phyloP scores from a whole-genome alignment of 2,113 vertebrate genomes.

The Pluvialis apricaria region DNA sequence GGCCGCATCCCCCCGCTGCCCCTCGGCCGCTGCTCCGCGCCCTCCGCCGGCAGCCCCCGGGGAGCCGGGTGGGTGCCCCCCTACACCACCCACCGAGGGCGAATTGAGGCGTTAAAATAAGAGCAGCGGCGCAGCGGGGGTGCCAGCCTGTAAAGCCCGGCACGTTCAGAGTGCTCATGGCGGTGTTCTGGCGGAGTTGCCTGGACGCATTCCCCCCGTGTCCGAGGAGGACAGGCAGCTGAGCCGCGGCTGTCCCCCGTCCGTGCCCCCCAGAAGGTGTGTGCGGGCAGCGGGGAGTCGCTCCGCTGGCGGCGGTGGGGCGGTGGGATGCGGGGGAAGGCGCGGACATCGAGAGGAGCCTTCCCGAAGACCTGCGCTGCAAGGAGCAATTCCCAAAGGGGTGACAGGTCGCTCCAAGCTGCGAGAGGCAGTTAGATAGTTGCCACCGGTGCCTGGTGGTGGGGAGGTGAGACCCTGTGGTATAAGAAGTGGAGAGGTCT shows the following conservation, averaged over 20 bases:
- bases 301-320: neutral
- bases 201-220: accelerated
- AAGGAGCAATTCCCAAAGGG: accelerated
- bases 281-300: neutral
- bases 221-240: neutral
- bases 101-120: accelerated
- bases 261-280: too few relatives aligned
- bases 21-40: too few relatives aligned
- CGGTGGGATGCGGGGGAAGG: accelerated
- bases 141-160: accelerated
- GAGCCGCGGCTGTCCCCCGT: too few relatives aligned
- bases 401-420: accelerated
- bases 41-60: neutral
- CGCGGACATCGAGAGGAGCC: neutral
- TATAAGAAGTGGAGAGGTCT: accelerated
- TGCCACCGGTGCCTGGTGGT: neutral
- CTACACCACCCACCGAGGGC: neutral
- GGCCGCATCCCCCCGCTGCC: neutral
- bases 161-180: accelerated
- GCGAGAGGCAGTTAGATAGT: accelerated
- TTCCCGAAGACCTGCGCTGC: neutral
- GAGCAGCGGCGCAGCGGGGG: neutral
- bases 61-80: too few relatives aligned
- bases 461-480: accelerated
- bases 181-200: neutral